Evolutionary conservation across 2,797 vertebrate genomes (phyloP).

Genomic region (Tapera naevia): DNA sequence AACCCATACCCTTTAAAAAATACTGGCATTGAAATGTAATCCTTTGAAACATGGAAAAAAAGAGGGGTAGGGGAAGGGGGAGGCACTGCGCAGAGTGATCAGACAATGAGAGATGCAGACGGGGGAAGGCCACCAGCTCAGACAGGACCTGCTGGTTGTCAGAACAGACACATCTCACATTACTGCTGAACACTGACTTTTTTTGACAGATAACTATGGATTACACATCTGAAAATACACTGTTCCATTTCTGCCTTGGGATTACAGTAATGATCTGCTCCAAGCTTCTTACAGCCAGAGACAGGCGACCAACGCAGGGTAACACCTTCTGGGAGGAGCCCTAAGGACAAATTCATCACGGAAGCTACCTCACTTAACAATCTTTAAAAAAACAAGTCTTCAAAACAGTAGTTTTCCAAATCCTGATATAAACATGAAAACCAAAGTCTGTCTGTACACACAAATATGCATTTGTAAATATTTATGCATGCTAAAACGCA

Average conservation of each 20-base stretch:
- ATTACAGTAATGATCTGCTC: not conserved
- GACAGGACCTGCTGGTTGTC: not conserved
- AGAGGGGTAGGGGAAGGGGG: not conserved
- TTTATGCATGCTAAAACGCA: not conserved
- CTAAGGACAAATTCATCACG: not conserved
- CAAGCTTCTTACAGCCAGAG: not conserved
- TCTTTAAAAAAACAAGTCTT: not conserved
- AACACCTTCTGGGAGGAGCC: not conserved
- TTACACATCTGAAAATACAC: constrained; percentile 42
- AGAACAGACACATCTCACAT: not conserved
- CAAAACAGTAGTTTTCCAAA: not conserved
- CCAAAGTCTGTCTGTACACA: not conserved
- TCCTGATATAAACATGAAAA: not conserved
- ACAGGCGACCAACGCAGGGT: accelerated
- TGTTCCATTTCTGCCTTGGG: not conserved
- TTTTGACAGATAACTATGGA: not conserved
- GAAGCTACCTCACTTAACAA: not conserved
- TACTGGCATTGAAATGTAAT: constrained; percentile 21
- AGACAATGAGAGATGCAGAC: accelerated
- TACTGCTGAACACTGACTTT: not conserved
- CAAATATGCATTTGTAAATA: not conserved
- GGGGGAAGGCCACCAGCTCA: not conserved
- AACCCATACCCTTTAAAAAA: constrained; percentile 46
- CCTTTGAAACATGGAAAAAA: not conserved
- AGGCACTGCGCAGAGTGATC: not conserved